Percentiles rank a stretch among this genome's conserved stretches.
These are phyloP conservation scores for Anomalospiza imberbis DNA, from an alignment of 2,797 vertebrate species.

Conservation along the genomic window DNA sequence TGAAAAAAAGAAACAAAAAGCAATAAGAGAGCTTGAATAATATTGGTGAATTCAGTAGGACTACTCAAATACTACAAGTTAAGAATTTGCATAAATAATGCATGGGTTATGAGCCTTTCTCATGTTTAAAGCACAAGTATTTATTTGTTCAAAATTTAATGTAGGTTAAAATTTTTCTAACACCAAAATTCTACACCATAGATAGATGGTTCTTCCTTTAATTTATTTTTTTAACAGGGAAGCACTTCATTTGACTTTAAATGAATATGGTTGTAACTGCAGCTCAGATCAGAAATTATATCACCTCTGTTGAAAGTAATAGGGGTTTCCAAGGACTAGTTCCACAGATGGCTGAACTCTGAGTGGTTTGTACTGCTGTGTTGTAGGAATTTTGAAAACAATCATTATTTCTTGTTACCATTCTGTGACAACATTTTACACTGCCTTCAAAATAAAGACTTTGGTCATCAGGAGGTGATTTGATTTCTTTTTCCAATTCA, in stretches of 20 bases:
- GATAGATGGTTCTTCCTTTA: neutral
- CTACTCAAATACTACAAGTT: neutral
- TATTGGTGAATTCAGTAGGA: neutral
- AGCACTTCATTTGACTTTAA: constrained; percentile 35
- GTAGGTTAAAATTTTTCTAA: neutral
- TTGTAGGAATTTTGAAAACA: constrained; percentile 20
- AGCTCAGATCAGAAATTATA: constrained; percentile 35
- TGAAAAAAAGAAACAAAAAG: neutral
- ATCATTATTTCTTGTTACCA: constrained; percentile 28
- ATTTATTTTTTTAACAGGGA: neutral
- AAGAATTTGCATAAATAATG: neutral
- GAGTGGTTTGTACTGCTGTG: neutral
- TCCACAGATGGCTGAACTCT: neutral
- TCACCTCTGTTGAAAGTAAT: neutral
- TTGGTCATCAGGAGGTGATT: neutral
- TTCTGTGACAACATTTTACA: neutral
- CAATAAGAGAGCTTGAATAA: neutral
- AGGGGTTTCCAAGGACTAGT: constrained; percentile 21
- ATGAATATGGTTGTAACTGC: neutral
- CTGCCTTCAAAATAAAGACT: neutral
- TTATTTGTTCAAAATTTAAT: neutral
- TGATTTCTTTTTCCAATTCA: neutral
- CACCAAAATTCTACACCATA: neutral
- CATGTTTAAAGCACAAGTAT: neutral
- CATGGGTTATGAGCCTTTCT: neutral